Percentiles rank a stretch among this genome's conserved stretches.
Conservation (phyloP, 2,888 invertebrate genomes). For the Acleris laterana region DNA sequence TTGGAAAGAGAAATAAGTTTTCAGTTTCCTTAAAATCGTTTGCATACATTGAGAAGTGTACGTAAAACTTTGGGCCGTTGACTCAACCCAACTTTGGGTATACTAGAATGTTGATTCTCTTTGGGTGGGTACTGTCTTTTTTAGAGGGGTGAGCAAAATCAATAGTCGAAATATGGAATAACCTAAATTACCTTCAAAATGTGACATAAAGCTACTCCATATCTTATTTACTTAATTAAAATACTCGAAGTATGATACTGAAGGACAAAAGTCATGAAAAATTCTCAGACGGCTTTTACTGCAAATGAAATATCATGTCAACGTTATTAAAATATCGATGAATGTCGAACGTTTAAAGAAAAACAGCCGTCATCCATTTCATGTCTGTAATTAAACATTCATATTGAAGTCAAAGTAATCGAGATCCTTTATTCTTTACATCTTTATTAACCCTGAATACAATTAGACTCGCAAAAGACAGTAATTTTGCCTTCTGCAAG, state of each 20-base stretch:
- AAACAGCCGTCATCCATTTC: neutral
- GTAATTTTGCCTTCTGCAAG: conserved; percentile 59
- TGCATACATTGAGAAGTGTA: neutral
- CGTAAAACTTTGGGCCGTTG: conserved; percentile 1
- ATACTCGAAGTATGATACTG: too few relatives aligned
- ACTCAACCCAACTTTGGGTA: neutral
- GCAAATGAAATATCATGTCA: too few relatives aligned
- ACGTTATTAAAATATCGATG: too few relatives aligned
- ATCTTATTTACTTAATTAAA: too few relatives aligned
- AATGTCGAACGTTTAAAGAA: neutral
- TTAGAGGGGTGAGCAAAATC: too few relatives aligned
- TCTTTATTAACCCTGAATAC: conserved; percentile 52
- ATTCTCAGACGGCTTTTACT: neutral
- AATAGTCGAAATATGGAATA: too few relatives aligned
- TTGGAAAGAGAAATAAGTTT: conserved; percentile 10
- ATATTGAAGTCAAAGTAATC: conserved; percentile 18
- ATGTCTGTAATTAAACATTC: conserved; percentile 12
- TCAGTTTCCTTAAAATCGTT: neutral
- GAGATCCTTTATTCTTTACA: conserved; percentile 29
- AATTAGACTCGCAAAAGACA: conserved; percentile 59
- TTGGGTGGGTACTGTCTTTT: neutral
- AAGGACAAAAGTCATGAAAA: neutral
- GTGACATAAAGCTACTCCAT: too few relatives aligned
- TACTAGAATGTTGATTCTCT: neutral
- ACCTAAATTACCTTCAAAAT: too few relatives aligned